Base-by-base conservation (phyloP, 2,113 vertebrate species). In the Elephantulus edwardii region DNA sequence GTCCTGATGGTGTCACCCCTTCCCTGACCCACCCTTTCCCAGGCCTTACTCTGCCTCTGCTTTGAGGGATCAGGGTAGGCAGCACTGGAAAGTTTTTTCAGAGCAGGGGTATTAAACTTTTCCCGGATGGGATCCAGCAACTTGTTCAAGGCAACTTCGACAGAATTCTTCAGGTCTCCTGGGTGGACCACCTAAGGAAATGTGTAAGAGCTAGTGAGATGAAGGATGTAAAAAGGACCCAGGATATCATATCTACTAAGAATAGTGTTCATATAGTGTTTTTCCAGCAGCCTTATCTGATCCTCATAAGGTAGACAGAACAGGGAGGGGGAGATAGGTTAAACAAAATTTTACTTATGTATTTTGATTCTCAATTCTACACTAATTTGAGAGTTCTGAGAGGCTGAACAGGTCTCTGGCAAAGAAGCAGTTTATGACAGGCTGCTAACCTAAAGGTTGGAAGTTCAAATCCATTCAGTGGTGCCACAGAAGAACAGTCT, bases 61-160 rank as follows among this genome's bases (percentile, higher is more conserved):
- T 98, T 99, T 7, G 98, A 96, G 0, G 97, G 93, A 17, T 95
- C 97, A n/a, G 99, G 99, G 94, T 99, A 99, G 0, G 99, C 99
- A 0, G 96, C 74, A 0, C 77, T 98, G 88, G 97, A 95, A 64
- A 99, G 98, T 94, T 99, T 98, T 92, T 97, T 98, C 94, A 99
- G 97, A 85, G 98, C 98, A 0, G 98, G 98, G 0, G 90, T 97
- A 96, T 97, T 97, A 95, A 99, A 99, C 96, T 98, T 99, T 95
- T 99, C 99, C 88, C 99, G 98, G 97, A 99, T 99, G 54, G 99
- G 99, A 50, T 99, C 98, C 84, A 99, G 97, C 48, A 99, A 97
- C 75, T 98, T 98, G 96, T 99, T 99, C 58, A 99, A 96, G 30
- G 98, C 98, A 5, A 97, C 97, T 96, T 99, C 99, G 87, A 99